Conservation (phyloP, 30 jellyfish, hydroid and myxozoan genomes). For the Turritopsis dohrnii region DNA sequence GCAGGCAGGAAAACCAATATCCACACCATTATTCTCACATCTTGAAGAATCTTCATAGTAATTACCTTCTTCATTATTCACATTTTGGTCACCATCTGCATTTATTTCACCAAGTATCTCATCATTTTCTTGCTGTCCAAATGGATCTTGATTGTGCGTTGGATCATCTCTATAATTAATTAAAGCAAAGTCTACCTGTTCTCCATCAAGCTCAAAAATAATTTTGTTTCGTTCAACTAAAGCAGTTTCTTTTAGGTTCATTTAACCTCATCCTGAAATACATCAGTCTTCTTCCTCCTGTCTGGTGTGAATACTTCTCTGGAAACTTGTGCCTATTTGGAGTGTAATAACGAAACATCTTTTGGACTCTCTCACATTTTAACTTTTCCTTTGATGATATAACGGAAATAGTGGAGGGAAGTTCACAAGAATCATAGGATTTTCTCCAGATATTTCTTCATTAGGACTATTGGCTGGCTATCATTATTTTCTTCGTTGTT, state of each 20-base stretch:
- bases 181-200: slow-evolving; percentile 12
- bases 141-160: not conserved
- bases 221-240: not conserved
- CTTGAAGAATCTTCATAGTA: not conserved
- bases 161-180: not conserved
- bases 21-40: no score
- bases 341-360: not conserved
- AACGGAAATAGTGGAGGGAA: not conserved
- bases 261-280: not conserved
- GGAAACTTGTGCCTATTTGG: not conserved
- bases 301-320: slow-evolving; percentile 32
- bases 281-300: not conserved
- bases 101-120: not conserved
- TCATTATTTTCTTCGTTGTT: not conserved
- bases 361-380: not conserved
- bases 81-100: no score
- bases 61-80: not conserved
- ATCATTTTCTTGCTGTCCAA: not conserved
- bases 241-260: not conserved
- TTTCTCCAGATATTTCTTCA: not conserved
- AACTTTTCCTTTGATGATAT: not conserved
- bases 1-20: no score
- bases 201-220: slow-evolving; percentile 26
- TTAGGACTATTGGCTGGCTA: not conserved
- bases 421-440: not conserved